A percentile compares a stretch with the other conserved stretches of the same genome.
Evolutionary conservation across 2,113 vertebrate species (phyloP).

Genomic region (Leptocoma aspasia): DNA sequence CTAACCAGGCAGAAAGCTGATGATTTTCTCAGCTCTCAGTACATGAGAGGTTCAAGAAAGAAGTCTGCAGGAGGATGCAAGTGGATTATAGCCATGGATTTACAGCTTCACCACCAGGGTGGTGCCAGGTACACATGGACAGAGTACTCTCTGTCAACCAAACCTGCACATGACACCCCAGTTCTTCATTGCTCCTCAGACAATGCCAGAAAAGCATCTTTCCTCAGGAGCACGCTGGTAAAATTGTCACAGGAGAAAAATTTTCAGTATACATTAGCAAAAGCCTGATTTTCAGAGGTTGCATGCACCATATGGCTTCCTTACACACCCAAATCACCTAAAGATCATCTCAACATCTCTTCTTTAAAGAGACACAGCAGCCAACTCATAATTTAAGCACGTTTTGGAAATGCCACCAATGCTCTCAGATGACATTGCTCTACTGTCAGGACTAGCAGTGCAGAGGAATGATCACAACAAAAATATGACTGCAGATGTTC

Average conservation of each 20-base stretch:
- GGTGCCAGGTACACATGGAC: not conserved
- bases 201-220: not conserved
- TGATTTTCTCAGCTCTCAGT: not conserved
- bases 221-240: not conserved
- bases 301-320: not conserved
- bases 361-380: not conserved
- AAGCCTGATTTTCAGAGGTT: not conserved
- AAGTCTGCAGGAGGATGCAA: not conserved
- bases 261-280: not conserved
- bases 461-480: not conserved
- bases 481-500: slow-evolving; percentile 2
- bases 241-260: not conserved
- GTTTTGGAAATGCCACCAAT: not conserved
- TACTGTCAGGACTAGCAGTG: not conserved
- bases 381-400: not conserved
- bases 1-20: not conserved
- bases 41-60: not conserved
- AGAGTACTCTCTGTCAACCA: not conserved
- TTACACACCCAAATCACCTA: not conserved
- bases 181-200: not conserved
- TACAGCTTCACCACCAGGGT: not conserved
- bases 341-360: not conserved
- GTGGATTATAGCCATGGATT: not conserved
- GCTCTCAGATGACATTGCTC: not conserved
- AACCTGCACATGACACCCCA: not conserved